Conservation (phyloP, 2,113 vertebrate genomes). For the Balaenoptera acutorostrata region DNA sequence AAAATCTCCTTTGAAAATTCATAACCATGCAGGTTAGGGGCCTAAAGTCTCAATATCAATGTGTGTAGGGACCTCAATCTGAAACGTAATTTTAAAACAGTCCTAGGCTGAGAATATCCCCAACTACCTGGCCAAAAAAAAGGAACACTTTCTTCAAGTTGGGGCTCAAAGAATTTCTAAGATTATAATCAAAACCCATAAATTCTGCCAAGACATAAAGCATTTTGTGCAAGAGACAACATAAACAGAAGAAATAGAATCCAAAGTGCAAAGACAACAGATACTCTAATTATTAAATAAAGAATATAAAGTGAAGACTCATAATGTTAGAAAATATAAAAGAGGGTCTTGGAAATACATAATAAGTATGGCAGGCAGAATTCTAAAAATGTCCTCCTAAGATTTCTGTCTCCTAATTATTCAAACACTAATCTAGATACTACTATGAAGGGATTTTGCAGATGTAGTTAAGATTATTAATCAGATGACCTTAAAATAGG, state of each 20-base stretch:
- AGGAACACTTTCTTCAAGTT: neutral
- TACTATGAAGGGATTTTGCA: neutral
- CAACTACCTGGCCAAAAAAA: neutral
- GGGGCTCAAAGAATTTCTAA: neutral
- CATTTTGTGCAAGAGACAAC: neutral
- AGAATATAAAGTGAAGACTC: neutral
- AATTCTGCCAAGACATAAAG: neutral
- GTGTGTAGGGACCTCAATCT: neutral
- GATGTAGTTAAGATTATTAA: neutral
- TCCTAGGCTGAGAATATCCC: neutral
- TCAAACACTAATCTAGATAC: neutral
- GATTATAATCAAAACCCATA: neutral
- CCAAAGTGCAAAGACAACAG: neutral
- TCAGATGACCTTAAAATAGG: neutral
- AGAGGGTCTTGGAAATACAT: neutral
- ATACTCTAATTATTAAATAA: neutral
- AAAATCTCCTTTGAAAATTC: neutral
- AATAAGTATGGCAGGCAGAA: neutral
- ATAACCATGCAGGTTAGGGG: rapidly evolving
- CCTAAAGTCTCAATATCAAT: neutral
- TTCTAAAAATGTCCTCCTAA: neutral
- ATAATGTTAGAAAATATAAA: neutral
- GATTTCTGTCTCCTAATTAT: neutral
- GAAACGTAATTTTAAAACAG: neutral
- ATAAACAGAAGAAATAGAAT: neutral